These are phyloP conservation scores for Acholoe squamosa DNA, from an alignment of 2,888 invertebrate species.

Conservation along the genomic window DNA sequence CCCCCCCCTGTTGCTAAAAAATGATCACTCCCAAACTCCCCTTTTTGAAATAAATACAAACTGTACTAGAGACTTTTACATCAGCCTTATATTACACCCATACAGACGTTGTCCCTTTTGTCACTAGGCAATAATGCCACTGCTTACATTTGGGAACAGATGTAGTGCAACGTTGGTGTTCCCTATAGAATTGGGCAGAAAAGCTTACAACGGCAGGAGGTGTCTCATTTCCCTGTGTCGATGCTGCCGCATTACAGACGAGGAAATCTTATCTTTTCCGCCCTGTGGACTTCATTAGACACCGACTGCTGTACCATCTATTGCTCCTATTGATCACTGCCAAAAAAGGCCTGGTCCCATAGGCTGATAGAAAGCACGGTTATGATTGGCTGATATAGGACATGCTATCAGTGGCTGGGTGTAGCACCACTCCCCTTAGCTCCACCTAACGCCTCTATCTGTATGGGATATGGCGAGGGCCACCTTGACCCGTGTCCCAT, in stretches of 20 bases:
- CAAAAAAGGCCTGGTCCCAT: neutral
- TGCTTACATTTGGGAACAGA: no score
- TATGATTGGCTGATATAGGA: neutral
- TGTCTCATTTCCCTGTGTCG: neutral
- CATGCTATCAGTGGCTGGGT: neutral
- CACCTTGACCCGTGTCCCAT: no score
- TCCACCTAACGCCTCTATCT: neutral
- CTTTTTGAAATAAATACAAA: no score
- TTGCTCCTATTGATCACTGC: neutral
- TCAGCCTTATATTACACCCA: no score
- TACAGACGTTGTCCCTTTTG: no score
- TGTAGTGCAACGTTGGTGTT: no score
- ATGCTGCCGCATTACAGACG: neutral
- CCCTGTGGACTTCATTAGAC: slow-evolving; percentile 11
- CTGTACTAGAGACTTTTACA: no score
- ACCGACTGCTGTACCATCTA: neutral
- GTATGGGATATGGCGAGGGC: neutral
- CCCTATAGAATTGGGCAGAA: no score
- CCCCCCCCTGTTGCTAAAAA: no score
- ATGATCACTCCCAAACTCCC: no score
- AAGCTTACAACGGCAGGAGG: neutral
- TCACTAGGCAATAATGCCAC: no score
- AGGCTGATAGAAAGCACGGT: neutral
- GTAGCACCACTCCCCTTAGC: neutral
- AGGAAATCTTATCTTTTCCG: slow-evolving; percentile 12